Percentiles rank a stretch among this genome's conserved stretches.
Conservation (phyloP, 2,888 invertebrate species). For the Epiblema foenella region DNA sequence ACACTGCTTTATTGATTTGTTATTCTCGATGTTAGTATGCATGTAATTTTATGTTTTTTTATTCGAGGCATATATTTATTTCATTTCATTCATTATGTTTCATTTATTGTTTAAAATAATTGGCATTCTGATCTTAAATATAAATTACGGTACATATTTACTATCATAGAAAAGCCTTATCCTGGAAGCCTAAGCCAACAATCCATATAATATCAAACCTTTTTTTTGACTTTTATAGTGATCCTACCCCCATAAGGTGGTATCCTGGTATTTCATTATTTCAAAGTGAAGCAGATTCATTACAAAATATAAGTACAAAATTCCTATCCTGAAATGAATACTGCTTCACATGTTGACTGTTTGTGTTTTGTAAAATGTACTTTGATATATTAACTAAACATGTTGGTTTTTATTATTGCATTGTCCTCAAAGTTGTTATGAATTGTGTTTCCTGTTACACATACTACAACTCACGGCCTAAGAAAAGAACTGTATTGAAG, state of each 20-base stretch:
- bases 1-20: background rate
- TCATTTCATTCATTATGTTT: no score
- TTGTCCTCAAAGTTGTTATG: conserved; percentile 26
- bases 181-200: background rate
- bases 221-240: background rate
- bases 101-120: no score
- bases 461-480: background rate
- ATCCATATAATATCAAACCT: background rate
- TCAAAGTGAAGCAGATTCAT: background rate
- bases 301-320: background rate
- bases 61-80: background rate
- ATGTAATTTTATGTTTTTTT: background rate
- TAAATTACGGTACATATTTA: no score
- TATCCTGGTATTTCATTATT: no score
- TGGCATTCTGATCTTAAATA: no score
- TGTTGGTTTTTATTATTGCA: background rate
- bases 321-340: background rate
- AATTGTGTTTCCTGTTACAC: conserved; percentile 21
- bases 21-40: background rate
- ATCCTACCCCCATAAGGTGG: background rate
- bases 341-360: background rate
- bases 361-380: background rate
- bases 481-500: background rate
- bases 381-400: conserved; percentile 17
- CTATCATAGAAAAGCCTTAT: background rate